These are phyloP conservation scores for Gracilinanus agilis DNA, from an alignment of 2,113 vertebrate species.

Conservation along the genomic window DNA sequence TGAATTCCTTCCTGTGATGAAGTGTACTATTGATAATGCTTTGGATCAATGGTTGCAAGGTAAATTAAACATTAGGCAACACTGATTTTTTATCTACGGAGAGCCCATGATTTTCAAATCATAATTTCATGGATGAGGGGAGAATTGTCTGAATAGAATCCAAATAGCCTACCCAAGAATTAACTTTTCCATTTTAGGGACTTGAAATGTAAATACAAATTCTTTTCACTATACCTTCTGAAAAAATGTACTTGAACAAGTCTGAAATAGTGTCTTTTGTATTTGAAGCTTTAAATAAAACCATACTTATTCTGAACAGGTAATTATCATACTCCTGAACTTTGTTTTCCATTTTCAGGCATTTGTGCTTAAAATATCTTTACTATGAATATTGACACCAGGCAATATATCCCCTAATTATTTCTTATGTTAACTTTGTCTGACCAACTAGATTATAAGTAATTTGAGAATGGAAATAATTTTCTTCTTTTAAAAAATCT, in stretches of 20 bases:
- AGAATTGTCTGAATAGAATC: not conserved
- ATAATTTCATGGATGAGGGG: not conserved
- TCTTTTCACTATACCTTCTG: not conserved
- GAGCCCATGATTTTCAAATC: not conserved
- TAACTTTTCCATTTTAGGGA: not conserved
- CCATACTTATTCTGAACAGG: not conserved
- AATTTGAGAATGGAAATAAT: no score
- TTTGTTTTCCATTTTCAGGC: not conserved
- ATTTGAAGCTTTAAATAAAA: not conserved
- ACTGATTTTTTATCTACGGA: not conserved
- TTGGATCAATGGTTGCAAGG: slow-evolving; percentile 95
- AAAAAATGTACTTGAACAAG: not conserved
- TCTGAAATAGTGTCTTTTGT: not conserved
- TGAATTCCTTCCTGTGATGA: slow-evolving; percentile 95
- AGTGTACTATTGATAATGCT: slow-evolving; percentile 91
- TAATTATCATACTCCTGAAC: not conserved
- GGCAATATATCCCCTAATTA: no score
- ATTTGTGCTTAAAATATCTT: not conserved
- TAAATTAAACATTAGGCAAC: slow-evolving; percentile 60
- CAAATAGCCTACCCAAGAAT: not conserved
- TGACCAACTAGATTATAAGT: no score
- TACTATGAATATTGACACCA: not conserved
- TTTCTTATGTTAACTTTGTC: no score
- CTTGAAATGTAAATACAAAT: not conserved
- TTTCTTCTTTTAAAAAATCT: no score